Conservation (phyloP, 2,113 vertebrate genomes). For the Typhlomys cinereus region DNA sequence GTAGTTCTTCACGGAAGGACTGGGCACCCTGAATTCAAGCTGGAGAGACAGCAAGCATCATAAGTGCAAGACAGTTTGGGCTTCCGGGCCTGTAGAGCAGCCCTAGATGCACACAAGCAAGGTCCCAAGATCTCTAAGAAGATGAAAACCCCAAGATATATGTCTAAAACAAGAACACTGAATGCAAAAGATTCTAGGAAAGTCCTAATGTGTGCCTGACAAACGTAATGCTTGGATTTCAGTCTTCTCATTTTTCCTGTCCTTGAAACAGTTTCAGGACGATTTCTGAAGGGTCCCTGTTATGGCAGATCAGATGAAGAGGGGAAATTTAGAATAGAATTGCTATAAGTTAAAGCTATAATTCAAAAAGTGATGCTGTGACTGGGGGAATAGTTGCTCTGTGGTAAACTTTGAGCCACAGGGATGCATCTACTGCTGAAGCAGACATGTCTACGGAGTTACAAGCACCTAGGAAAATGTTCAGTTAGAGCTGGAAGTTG, state of each 20-base stretch:
- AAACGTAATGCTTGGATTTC: slow-evolving; percentile 3
- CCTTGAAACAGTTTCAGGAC: background rate
- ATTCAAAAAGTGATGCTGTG: background rate
- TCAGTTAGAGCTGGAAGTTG: background rate
- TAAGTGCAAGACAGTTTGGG: no score
- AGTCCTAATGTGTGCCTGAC: background rate
- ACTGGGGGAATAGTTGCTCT: background rate
- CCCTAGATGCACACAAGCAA: background rate
- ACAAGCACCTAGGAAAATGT: background rate
- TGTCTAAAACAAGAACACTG: background rate
- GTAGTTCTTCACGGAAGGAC: background rate
- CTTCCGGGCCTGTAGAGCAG: background rate
- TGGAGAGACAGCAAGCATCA: no score
- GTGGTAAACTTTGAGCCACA: background rate
- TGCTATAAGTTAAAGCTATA: slow-evolving; percentile 22
- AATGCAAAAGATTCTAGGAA: background rate
- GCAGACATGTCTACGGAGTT: background rate
- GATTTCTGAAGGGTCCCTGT: background rate
- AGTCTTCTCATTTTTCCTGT: background rate
- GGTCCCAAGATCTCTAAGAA: background rate
- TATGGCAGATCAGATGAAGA: background rate
- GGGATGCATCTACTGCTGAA: background rate
- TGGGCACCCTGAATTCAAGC: background rate
- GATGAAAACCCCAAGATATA: background rate
- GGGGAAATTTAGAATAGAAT: background rate